Evolutionary conservation across 2,113 vertebrate species (phyloP).

Genomic region (Neotragus moschatus): DNA sequence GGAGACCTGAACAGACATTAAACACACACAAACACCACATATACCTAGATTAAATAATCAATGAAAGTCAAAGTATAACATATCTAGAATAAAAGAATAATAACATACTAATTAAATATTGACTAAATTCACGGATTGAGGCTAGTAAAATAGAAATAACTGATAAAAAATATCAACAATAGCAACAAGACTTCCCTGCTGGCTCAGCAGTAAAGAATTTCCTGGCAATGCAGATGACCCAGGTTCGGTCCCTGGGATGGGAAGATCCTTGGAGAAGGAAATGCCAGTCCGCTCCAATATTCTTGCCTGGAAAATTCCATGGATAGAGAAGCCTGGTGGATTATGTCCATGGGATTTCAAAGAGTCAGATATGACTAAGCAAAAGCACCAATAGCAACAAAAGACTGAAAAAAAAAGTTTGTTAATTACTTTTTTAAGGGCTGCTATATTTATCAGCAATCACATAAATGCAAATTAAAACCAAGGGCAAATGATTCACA

Average conservation of each 20-base stretch:
- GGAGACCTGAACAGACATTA: not conserved
- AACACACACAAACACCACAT: not conserved
- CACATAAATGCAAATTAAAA: not conserved
- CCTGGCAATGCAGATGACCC: not conserved
- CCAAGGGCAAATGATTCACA: not conserved
- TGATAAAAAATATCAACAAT: not conserved
- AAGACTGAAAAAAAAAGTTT: not conserved
- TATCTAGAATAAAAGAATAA: not conserved
- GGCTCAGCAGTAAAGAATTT: not conserved
- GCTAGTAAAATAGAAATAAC: not conserved
- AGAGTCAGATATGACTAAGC: not conserved
- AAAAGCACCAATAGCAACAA: not conserved
- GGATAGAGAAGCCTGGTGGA: not conserved
- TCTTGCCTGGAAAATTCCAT: not conserved
- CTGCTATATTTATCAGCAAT: not conserved
- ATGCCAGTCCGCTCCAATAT: not conserved
- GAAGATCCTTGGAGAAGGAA: not conserved
- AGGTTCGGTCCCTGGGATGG: not conserved
- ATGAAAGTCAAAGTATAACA: not conserved
- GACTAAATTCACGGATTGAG: not conserved
- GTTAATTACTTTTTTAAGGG: not conserved
- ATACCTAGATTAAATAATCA: not conserved
- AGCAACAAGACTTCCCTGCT: not conserved
- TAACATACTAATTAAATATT: not conserved
- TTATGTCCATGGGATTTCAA: not conserved